Evolutionary conservation across 2,797 vertebrate species (phyloP).

Genomic region (Gallirallus australis): DNA sequence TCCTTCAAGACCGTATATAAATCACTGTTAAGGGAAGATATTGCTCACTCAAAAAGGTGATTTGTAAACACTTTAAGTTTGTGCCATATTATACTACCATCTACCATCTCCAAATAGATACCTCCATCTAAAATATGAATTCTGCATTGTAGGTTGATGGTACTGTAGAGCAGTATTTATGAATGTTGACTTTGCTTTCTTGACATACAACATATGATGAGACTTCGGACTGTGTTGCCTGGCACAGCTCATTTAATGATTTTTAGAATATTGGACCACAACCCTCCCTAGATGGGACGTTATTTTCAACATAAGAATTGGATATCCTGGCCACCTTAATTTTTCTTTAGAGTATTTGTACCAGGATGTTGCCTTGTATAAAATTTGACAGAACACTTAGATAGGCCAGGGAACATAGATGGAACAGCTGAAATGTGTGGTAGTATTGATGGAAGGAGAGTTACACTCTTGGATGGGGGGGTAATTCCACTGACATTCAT

Average conservation of each 20-base stretch:
- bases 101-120: background rate
- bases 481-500: background rate
- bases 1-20: background rate
- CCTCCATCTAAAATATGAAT: background rate
- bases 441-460: background rate
- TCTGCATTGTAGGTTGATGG: background rate
- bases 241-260: background rate
- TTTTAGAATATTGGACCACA: background rate
- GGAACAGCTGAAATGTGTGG: background rate
- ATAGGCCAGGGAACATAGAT: rapidly evolving
- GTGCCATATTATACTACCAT: background rate
- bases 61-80: slow-evolving; percentile 12
- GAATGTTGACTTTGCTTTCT: background rate
- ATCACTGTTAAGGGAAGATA: slow-evolving; percentile 1
- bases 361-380: background rate
- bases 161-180: background rate
- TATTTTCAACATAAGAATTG: background rate
- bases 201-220: background rate
- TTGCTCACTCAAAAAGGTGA: background rate
- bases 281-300: background rate
- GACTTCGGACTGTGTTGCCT: background rate
- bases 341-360: background rate
- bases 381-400: background rate
- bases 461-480: background rate
- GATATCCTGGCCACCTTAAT: background rate